Percentiles rank a stretch among this genome's conserved stretches.
phyloP scores from a whole-genome alignment of 2,888 invertebrate species.

The Lottia gigantea region DNA sequence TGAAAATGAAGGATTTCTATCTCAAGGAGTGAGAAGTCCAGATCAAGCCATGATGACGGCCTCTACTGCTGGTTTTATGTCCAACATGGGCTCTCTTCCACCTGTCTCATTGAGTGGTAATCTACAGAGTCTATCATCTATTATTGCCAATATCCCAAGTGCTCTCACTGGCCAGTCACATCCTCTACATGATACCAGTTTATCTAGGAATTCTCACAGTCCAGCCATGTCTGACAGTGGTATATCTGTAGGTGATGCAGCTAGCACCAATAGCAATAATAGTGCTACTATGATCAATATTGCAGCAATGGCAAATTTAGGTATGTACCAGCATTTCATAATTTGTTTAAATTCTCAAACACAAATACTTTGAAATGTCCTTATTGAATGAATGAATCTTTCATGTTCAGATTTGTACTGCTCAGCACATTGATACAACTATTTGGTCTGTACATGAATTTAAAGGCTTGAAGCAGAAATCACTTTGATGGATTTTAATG shows the following conservation, averaged over 20 bases:
- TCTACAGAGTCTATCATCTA: conserved; percentile 22
- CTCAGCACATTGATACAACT: too few species aligned
- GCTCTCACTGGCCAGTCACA: conserved; percentile 17
- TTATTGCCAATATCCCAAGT: conserved; percentile 25
- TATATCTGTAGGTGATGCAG: conserved; percentile 65
- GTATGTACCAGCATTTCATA: conserved; percentile 65
- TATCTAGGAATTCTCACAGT: conserved; percentile 64
- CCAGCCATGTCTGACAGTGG: conserved; percentile 68
- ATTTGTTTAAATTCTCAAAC: too few species aligned
- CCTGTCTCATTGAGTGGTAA: conserved; percentile 40
- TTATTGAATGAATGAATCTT: too few species aligned
- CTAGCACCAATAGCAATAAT: conserved; percentile 59
- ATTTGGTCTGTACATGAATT: too few species aligned
- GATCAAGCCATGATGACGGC: conserved; percentile 47
- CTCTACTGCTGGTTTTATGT: conserved; percentile 42
- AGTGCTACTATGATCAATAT: conserved; percentile 80
- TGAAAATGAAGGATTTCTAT: conserved; percentile 65
- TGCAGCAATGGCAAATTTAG: conserved; percentile 88
- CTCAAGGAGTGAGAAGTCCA: conserved; percentile 58
- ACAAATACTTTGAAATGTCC: too few species aligned
- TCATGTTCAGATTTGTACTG: too few species aligned
- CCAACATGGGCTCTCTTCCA: conserved; percentile 36
- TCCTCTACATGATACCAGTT: conserved; percentile 36
- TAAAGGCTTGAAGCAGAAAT: too few species aligned
- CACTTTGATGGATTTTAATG: too few species aligned